A percentile compares a stretch with the other conserved stretches of the same genome.
phyloP scores from a whole-genome alignment of 2,888 invertebrate genomes.

The Xestia rhomboidea region DNA sequence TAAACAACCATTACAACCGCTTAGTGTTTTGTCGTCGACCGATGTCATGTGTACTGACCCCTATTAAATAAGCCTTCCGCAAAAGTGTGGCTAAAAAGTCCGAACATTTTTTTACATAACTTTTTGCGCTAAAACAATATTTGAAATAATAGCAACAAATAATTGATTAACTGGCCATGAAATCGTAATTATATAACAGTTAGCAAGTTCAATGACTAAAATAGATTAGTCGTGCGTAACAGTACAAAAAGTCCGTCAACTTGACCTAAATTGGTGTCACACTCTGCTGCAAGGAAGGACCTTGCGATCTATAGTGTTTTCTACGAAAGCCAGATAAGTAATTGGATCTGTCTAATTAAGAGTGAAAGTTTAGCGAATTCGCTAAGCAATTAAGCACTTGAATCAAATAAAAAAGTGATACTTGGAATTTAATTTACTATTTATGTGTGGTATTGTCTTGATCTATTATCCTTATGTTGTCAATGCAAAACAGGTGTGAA shows the following conservation, averaged over 20 bases:
- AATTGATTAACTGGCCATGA: constrained; percentile 67
- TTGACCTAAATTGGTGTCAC: constrained; percentile 85
- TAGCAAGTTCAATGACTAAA: constrained; percentile 86
- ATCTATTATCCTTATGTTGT: too few relatives aligned
- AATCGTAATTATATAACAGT: constrained; percentile 76
- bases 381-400: background rate
- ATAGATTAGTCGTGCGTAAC: constrained; percentile 82
- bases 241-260: constrained; percentile 86
- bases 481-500: too few relatives aligned
- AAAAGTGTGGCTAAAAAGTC: constrained; percentile 34
- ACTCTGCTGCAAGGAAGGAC: constrained; percentile 80
- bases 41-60: constrained; percentile 59
- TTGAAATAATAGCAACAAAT: constrained; percentile 49
- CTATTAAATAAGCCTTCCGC: constrained; percentile 60
- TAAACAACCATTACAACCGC: background rate
- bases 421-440: background rate
- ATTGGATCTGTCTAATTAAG: background rate
- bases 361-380: constrained; percentile 51
- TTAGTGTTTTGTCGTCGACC: constrained; percentile 9
- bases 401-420: background rate
- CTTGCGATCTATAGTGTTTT: constrained; percentile 66
- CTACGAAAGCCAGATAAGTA: constrained; percentile 42
- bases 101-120: constrained; percentile 6
- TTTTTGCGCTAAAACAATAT: constrained; percentile 20
- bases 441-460: background rate